These are phyloP conservation scores for Hemitrygon akajei DNA, from an alignment of 2,797 vertebrate genomes.

Conservation along the genomic window DNA sequence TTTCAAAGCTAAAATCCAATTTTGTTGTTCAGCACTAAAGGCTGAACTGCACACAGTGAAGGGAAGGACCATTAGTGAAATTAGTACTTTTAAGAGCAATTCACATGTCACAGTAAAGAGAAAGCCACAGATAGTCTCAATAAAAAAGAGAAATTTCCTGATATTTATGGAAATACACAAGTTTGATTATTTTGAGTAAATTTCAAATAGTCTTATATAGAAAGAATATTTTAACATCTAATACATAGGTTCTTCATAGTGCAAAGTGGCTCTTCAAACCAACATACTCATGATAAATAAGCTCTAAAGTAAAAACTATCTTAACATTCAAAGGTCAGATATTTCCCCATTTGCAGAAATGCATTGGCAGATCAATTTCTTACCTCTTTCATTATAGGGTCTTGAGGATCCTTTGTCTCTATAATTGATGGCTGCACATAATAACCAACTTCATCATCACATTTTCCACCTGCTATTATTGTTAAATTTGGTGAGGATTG, in stretches of 20 bases:
- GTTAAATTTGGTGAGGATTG: conserved; percentile 64
- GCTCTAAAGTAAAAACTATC: too few relatives aligned
- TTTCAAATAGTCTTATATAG: not conserved
- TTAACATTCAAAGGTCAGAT: not conserved
- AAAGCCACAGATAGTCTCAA: not conserved
- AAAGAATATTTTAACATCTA: not conserved
- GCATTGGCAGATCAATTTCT: not conserved
- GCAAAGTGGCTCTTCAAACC: not conserved
- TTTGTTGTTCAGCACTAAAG: not conserved
- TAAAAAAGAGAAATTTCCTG: not conserved
- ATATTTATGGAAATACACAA: not conserved
- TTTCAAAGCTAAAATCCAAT: not conserved
- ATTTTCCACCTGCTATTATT: conserved; percentile 77
- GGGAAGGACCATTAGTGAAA: too few relatives aligned
- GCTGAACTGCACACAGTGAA: not conserved
- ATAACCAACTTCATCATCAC: conserved; percentile 70
- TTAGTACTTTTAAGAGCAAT: not conserved
- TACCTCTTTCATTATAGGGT: conserved; percentile 83
- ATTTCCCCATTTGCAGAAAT: not conserved
- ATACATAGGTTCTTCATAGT: not conserved
- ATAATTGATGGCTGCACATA: conserved; percentile 82
- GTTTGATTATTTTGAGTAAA: not conserved
- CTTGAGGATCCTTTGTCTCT: conserved; percentile 72
- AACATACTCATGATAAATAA: not conserved
- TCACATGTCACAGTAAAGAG: not conserved